Evolutionary conservation across 2,113 vertebrate species (phyloP), one percentile per base, ranked within the genome.

Genomic region (Calyptomena viridis): DNA sequence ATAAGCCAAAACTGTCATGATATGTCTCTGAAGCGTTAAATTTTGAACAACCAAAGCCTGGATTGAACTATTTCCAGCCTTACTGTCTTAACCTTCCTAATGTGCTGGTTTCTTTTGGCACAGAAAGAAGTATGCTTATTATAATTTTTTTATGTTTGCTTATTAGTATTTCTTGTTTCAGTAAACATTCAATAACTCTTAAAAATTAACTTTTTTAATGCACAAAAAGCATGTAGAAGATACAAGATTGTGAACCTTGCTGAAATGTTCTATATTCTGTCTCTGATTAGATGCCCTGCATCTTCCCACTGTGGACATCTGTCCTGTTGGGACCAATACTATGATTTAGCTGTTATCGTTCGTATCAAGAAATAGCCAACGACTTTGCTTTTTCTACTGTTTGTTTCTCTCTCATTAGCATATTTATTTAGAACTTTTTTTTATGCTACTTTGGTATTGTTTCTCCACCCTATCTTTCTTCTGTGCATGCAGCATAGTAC

Each of bases 1-100:
- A 67, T 93, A 92, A 96, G 79, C 79, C 88, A 88, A 94, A 96
- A 88, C 92, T 85, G 77, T 89, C 81, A 89, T 72, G 60, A 42
- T 75, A 44, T 27, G 44, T 94, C 35, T 88, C 64, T 78, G 64
- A 95, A 94, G 77, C 93, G 86, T 95, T 94, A 87, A 50, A 87
- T 71, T 94, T 75, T 81, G 52, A 92, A 72, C 75, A 92, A 81
- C 67, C 40, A 46, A 89, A 86, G 63, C 39, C n/a, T 89, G 15
- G 46, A 68, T 24, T 92, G 52, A 93, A 85, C 6, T 59, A 31
- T 81, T 91, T 94, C 55, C 79, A 93, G 66, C 49, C 40, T 94
- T 1, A 4, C 56, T 89, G 71, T 81, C 80, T 90, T 71, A 58
- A 19, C 82, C 56, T 44, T 83, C 39, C 42, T 83, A 78, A 62